These are phyloP conservation scores for Stomatorhinus walkeri DNA, from an alignment of 2,797 vertebrate species.

Conservation along the genomic window DNA sequence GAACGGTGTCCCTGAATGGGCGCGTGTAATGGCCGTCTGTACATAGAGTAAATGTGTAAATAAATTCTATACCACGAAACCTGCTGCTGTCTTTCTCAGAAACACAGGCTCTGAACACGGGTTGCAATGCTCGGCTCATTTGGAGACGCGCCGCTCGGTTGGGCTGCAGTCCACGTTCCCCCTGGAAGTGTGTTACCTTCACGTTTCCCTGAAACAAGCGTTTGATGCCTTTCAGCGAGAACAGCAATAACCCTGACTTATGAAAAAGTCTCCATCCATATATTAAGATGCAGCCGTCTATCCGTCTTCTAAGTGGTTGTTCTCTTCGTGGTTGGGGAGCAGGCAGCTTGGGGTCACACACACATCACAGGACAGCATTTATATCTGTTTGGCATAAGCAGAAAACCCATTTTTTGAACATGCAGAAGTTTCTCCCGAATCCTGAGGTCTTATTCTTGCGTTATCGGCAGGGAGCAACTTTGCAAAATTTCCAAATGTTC, in stretches of 20 bases:
- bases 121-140: neutral
- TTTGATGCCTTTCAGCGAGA: neutral
- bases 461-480: neutral
- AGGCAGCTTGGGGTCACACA: neutral
- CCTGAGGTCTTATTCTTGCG: neutral
- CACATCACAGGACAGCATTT: neutral
- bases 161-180: neutral
- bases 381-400: neutral
- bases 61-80: conserved; percentile 66
- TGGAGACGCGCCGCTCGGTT: neutral
- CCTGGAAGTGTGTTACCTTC: neutral
- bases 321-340: neutral
- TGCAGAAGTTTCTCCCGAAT: neutral
- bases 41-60: conserved; percentile 73
- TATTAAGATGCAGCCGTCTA: neutral
- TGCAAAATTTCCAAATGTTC: neutral
- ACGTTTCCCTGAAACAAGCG: neutral
- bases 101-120: neutral
- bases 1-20: conserved; percentile 51
- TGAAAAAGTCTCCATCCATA: neutral
- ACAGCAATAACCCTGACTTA: neutral
- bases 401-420: neutral
- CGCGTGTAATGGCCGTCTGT: conserved; percentile 71
- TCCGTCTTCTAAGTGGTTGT: neutral
- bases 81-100: neutral